Conservation (phyloP, 2,888 invertebrate species). For the Megastigmus dorsalis region DNA sequence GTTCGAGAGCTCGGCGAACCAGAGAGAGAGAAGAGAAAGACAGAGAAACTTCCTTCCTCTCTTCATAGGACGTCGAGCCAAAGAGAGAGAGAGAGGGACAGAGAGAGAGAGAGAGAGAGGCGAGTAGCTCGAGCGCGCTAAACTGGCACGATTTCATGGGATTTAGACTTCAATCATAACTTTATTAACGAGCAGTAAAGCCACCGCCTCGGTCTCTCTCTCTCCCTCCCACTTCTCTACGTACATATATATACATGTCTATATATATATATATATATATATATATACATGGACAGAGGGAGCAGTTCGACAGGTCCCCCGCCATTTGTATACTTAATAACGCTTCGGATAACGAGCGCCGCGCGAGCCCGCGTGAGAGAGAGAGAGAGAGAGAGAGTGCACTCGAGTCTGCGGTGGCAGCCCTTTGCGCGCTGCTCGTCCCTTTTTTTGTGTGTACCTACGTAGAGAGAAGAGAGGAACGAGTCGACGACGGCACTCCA, state of each 20-base stretch:
- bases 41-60: constrained; percentile 8
- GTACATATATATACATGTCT: too few relatives aligned
- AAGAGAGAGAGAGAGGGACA: neutral
- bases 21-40: constrained; percentile 4
- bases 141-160: constrained; percentile 68
- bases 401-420: constrained; percentile 12
- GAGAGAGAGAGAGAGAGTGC: constrained; percentile 23
- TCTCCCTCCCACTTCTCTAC: constrained; percentile 4
- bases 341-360: constrained; percentile 63
- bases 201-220: constrained; percentile 2
- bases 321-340: constrained; percentile 68
- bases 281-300: too few relatives aligned
- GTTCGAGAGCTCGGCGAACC: neutral
- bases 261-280: too few relatives aligned
- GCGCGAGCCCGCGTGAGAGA: constrained; percentile 37
- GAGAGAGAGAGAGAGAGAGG: neutral
- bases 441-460: neutral
- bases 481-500: neutral
- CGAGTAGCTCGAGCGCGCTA: constrained; percentile 51
- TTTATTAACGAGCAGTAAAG: constrained; percentile 67
- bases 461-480: too few relatives aligned
- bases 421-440: neutral
- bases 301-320: too few relatives aligned
- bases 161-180: constrained; percentile 71
- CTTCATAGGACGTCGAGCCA: constrained; percentile 3